phyloP scores from a whole-genome alignment of 2,113 vertebrate genomes.

The Xiphorhynchus elegans region DNA sequence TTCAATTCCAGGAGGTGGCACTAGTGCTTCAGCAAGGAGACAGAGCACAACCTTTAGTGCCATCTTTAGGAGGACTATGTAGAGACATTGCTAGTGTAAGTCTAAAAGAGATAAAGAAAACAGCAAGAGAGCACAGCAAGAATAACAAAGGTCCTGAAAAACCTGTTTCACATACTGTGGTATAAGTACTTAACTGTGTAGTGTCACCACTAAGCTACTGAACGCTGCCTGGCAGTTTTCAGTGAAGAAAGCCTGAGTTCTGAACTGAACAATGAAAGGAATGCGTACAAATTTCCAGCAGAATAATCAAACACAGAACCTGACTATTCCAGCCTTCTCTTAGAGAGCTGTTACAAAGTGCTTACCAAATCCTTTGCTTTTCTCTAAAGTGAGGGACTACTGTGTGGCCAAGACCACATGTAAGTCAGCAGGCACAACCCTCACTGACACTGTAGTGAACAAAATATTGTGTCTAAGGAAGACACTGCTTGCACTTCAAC shows the following conservation, averaged over 20 bases:
- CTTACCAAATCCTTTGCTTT: neutral
- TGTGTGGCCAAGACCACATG: neutral
- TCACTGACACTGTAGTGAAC: neutral
- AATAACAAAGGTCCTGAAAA: neutral
- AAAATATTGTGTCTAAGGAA: neutral
- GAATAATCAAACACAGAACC: neutral
- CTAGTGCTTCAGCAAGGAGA: neutral
- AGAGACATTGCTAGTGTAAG: neutral
- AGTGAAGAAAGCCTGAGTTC: neutral
- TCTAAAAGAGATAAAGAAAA: neutral
- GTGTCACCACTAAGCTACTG: neutral
- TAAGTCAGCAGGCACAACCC: neutral
- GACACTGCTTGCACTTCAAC: neutral
- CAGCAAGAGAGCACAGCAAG: neutral
- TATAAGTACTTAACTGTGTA: neutral
- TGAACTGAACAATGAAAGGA: neutral
- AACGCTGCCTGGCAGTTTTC: neutral
- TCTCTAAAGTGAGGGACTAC: neutral
- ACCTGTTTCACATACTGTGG: neutral
- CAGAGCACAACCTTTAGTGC: neutral
- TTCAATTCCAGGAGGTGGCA: conserved; percentile 14
- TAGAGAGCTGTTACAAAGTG: neutral
- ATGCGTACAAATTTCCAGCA: neutral
- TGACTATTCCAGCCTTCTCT: neutral
- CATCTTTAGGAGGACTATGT: neutral